phyloP scores from a whole-genome alignment of 2,113 vertebrate species.

The Pelobates fuscus region DNA sequence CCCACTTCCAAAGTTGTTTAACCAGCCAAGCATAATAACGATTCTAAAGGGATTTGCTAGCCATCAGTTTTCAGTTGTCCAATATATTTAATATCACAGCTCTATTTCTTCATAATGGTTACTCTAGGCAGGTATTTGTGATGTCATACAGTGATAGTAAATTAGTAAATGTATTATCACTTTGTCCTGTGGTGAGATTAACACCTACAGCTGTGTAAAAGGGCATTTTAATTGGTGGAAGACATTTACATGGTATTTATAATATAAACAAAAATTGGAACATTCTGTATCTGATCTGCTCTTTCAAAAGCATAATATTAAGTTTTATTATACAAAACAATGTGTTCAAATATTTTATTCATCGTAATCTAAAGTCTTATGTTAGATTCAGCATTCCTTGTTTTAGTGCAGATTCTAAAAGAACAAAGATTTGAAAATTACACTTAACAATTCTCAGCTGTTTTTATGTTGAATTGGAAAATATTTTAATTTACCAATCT shows the following conservation, averaged over 20 bases:
- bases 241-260: not conserved
- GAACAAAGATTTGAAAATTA: not conserved
- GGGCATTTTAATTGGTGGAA: not conserved
- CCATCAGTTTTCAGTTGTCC: conserved; percentile 40
- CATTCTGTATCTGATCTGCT: too few relatives aligned
- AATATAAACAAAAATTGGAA: not conserved
- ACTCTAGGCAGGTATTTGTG: not conserved
- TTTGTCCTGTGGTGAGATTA: not conserved
- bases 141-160: conserved; percentile 19
- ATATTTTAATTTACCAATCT: conserved; percentile 36
- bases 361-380: too few relatives aligned
- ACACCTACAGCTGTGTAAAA: conserved; percentile 7
- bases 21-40: conserved; percentile 23
- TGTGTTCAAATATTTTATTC: too few relatives aligned
- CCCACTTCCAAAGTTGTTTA: conserved; percentile 29
- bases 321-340: not conserved
- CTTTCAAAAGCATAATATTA: not conserved
- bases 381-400: too few relatives aligned
- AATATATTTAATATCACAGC: conserved; percentile 9
- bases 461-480: conserved; percentile 27
- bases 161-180: conserved; percentile 16
- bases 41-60: conserved; percentile 38
- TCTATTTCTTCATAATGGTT: not conserved
- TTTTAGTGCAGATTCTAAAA: not conserved
- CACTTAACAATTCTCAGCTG: not conserved